These are phyloP conservation scores for Planiliza haematocheilus DNA, from an alignment of 2,113 vertebrate species.

Conservation along the genomic window DNA sequence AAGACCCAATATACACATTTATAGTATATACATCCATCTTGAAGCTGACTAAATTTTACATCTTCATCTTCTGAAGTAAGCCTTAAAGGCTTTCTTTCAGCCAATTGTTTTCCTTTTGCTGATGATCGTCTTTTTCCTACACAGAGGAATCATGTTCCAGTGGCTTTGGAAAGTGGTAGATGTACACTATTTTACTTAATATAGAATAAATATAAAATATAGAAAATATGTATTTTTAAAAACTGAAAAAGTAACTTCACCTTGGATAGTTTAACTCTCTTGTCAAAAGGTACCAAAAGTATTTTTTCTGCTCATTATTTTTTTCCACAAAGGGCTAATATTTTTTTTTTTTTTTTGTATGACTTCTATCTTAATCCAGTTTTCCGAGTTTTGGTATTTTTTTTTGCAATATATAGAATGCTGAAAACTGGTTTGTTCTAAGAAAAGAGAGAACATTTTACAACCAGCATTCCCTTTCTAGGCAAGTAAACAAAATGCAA, in stretches of 20 bases:
- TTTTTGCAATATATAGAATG: conserved; percentile 53
- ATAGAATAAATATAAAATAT: conserved; percentile 59
- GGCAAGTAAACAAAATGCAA: conserved; percentile 81
- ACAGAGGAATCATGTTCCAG: conserved; percentile 46
- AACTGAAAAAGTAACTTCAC: conserved; percentile 30
- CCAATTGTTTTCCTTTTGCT: conserved; percentile 24
- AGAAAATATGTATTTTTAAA: conserved; percentile 59
- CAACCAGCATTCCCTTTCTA: conserved; percentile 68
- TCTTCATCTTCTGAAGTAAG: no score
- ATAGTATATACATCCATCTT: no score
- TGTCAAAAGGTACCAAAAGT: conserved; percentile 46
- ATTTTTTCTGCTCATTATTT: conserved; percentile 13
- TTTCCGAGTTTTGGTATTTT: conserved; percentile 24
- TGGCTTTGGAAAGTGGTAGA: conserved; percentile 72
- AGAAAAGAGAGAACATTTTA: conserved; percentile 62
- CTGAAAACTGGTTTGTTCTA: conserved; percentile 59
- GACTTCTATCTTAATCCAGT: conserved; percentile 35
- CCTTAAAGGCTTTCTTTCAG: no score
- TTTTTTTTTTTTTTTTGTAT: conserved; percentile 3
- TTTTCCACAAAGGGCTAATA: background rate
- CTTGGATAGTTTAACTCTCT: conserved; percentile 22
- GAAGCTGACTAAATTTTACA: no score
- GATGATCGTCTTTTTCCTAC: conserved; percentile 40
- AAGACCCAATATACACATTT: no score
- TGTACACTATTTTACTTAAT: conserved; percentile 63